These are phyloP conservation scores for Cremastobaeus sp. DNA, from an alignment of 2,888 invertebrate species.

Conservation along the genomic window DNA sequence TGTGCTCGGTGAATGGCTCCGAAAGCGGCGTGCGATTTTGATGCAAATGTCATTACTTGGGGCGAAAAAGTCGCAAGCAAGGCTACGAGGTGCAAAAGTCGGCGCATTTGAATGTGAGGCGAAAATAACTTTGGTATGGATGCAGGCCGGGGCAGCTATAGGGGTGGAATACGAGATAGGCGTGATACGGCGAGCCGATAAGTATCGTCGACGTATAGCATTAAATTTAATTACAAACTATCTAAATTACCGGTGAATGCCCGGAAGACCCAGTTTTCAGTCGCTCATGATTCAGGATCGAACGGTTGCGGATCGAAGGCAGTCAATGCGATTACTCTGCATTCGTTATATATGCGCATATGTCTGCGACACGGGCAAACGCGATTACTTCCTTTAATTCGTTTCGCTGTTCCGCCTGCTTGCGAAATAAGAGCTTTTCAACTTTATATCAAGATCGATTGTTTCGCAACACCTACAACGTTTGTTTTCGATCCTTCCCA, in stretches of 20 bases:
- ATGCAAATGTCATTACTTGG: conserved; percentile 44
- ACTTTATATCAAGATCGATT: conserved; percentile 45
- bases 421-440: conserved; percentile 53
- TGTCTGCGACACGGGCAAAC: conserved; percentile 50
- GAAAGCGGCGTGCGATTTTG: conserved; percentile 38
- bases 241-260: conserved; percentile 66
- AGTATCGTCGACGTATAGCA: conserved; percentile 61
- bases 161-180: conserved; percentile 13
- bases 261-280: conserved; percentile 46
- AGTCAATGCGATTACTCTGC: conserved; percentile 55
- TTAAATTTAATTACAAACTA: conserved; percentile 69
- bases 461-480: conserved; percentile 30
- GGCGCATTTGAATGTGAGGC: conserved; percentile 13
- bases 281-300: conserved; percentile 51
- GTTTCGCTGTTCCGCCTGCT: conserved; percentile 33
- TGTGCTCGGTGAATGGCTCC: conserved; percentile 24
- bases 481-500: too few species aligned
- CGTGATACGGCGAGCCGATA: conserved; percentile 42
- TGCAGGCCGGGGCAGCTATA: not conserved
- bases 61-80: conserved; percentile 20
- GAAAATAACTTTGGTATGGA: conserved; percentile 10
- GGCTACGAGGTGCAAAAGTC: conserved; percentile 22
- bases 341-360: conserved; percentile 54
- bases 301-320: conserved; percentile 53
- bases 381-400: conserved; percentile 60